A percentile compares a stretch with the other conserved stretches of the same genome.
Conservation (phyloP, 2,113 vertebrate genomes). For the Nycticorax nycticorax region DNA sequence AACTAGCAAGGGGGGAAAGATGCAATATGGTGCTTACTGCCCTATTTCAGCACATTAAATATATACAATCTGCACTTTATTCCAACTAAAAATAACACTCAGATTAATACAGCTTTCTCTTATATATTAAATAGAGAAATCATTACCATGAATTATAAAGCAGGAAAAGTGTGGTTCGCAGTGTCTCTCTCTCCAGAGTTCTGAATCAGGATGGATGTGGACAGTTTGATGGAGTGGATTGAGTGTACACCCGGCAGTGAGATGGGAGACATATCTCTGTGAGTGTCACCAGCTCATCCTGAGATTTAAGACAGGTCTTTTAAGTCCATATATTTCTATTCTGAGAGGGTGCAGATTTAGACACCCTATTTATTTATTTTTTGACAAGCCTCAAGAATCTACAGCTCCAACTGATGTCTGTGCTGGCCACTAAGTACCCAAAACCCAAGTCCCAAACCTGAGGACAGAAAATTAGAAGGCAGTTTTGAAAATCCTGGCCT, state of each 20-base stretch:
- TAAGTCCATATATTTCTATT: neutral
- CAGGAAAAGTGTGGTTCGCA: neutral
- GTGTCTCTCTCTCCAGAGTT: neutral
- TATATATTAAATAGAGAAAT: neutral
- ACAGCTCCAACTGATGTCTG: neutral
- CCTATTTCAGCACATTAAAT: neutral
- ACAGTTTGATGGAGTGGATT: neutral
- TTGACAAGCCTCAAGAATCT: neutral
- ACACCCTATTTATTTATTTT: neutral
- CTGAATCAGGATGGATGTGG: neutral
- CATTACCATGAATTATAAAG: conserved; percentile 2
- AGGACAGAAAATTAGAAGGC: neutral
- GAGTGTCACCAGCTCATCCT: rapidly evolving
- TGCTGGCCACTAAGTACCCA: neutral
- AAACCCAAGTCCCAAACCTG: neutral
- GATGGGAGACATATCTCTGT: rapidly evolving
- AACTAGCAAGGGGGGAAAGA: neutral
- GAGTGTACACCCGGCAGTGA: neutral
- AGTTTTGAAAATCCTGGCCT: neutral
- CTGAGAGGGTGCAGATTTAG: neutral
- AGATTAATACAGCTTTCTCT: neutral
- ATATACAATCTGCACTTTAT: neutral
- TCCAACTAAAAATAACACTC: conserved; percentile 11
- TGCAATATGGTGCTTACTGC: neutral
- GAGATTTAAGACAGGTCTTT: neutral